These are phyloP conservation scores for Elephantulus edwardii DNA, from an alignment of 2,113 vertebrate genomes.

Conservation along the genomic window DNA sequence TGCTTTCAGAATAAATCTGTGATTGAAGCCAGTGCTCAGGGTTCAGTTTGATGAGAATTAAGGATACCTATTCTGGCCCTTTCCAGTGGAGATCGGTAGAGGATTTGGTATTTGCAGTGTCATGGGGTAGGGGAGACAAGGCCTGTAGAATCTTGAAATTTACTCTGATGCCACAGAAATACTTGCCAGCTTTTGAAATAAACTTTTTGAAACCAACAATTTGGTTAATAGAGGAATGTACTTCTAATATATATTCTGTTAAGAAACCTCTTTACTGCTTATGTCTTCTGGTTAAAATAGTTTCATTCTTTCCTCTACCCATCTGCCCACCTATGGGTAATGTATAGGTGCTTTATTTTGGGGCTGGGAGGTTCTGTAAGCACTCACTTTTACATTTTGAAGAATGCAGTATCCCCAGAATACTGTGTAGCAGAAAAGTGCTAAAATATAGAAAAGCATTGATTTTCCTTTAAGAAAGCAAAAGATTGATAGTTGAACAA, in stretches of 20 bases:
- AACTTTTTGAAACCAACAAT: conserved; percentile 41
- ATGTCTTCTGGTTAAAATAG: conserved; percentile 51
- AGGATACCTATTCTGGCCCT: not conserved
- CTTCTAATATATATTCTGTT: conserved; percentile 27
- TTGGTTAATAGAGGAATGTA: not conserved
- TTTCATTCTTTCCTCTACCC: not conserved
- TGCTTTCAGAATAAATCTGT: not conserved
- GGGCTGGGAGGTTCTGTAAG: not conserved
- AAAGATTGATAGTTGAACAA: not conserved
- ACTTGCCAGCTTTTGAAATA: not conserved
- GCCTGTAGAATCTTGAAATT: conserved; percentile 36
- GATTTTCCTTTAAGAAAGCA: conserved; percentile 41
- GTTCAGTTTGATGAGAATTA: not conserved
- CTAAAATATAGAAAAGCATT: conserved; percentile 4
- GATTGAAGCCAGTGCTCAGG: not conserved
- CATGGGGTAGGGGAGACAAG: not conserved
- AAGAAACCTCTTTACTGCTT: not conserved
- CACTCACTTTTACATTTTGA: conserved; percentile 18
- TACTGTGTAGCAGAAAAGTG: conserved; percentile 14
- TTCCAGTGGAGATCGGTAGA: not conserved
- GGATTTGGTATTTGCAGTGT: conserved; percentile 55
- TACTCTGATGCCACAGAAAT: conserved; percentile 7
- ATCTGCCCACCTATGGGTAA: not conserved
- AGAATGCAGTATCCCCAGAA: not conserved
- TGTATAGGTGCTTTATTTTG: conserved; percentile 33